Percentiles rank a stretch among this genome's conserved stretches.
Evolutionary conservation across 2,113 vertebrate species (phyloP).

Genomic region (Grallaria varia): DNA sequence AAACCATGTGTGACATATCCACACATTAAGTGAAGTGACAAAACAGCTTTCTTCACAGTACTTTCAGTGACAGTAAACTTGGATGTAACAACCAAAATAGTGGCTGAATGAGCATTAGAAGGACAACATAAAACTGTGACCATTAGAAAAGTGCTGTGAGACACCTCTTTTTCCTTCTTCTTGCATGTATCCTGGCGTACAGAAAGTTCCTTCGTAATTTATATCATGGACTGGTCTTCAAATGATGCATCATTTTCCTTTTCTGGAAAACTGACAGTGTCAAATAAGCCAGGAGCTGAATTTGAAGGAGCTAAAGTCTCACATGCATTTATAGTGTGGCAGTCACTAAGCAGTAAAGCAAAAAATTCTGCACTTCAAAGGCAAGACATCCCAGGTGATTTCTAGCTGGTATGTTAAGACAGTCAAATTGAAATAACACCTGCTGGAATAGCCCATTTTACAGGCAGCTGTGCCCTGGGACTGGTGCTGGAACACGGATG

Average conservation of each 20-base stretch:
- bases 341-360: neutral
- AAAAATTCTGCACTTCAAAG: neutral
- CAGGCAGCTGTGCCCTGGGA: neutral
- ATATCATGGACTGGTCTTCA: neutral
- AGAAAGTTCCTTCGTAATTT: neutral
- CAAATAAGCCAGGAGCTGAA: neutral
- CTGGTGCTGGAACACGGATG: neutral
- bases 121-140: neutral
- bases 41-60: neutral
- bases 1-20: neutral
- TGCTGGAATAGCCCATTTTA: neutral
- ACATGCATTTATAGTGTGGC: neutral
- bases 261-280: neutral
- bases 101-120: neutral
- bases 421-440: neutral
- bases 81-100: neutral
- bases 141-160: neutral
- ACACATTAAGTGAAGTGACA: neutral
- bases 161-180: neutral
- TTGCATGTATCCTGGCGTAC: neutral
- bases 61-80: neutral
- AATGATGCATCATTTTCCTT: neutral
- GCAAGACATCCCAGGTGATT: neutral
- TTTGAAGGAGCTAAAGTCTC: neutral
- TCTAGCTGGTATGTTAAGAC: neutral